Base-by-base conservation (phyloP, 2,888 invertebrate genomes). In the Cheilosia urbana region DNA sequence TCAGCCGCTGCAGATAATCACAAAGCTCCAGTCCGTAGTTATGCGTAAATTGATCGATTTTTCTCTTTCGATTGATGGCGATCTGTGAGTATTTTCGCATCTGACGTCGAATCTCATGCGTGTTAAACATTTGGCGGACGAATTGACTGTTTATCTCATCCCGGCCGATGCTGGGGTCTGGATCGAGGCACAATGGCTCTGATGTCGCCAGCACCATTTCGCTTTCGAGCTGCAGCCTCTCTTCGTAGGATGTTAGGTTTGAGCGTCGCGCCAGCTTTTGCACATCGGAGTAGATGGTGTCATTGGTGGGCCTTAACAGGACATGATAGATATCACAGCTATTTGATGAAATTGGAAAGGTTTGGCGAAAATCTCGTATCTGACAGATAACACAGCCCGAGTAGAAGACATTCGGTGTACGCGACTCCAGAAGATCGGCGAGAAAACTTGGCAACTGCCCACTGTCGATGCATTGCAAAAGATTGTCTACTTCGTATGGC, bases 301-400 rank as follows among this genome's bases (percentile, higher is more conserved):
- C 96, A 91, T 96, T 96, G 87, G 97, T 96, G 89, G 97, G 98
- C 93, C 95, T 95, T 89, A 98, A 94, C 89, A 98, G 93, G 88
- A 97, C 97, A 94, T 97, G 96, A 93, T 96, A 96, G 89, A 96
- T 95, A 93, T 96, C 96, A 93, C 96, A 96, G 91, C 95, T 91
- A 92, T 92, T 93, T 92, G 95, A 95, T 92, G 94, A 95, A 91
- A 94, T 93, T 89, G 96, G 95, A 93, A 95, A 96, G 88, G 95
- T 95, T 93, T 96, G 96, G 90, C 98, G 94, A 91, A 96, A 97
- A 93, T 98, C 98, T 90, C 97, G 94, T 89, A 98, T 95, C 94
- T 98, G 97, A 89, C 96, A 97, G 91, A 98, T 96, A 87, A 98
- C 96, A 93, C 98, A 97, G 87, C 98, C 98, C 89, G 96, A 96